Conservation (phyloP, 1,140 invertebrate genomes). For the Onthophagus taurus region DNA sequence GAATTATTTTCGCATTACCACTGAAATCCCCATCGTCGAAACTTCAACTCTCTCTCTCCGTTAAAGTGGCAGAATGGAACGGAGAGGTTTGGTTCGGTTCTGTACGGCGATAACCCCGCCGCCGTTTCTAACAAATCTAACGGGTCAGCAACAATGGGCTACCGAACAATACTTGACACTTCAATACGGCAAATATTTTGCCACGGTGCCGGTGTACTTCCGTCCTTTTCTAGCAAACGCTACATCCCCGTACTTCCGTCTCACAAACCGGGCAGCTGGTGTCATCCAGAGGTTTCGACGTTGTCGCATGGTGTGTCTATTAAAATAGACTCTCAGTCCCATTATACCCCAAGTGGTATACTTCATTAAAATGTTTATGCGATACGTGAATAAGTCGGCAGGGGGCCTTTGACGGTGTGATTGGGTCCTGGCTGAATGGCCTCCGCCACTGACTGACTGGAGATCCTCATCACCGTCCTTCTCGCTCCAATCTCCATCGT, state of each 20-base stretch:
- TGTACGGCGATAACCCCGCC: too few relatives aligned
- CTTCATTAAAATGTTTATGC: conserved; percentile 33
- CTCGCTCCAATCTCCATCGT: too few relatives aligned
- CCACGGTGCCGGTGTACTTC: conserved; percentile 19
- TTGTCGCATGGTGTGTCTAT: conserved; percentile 30
- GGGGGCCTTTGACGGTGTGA: conserved; percentile 21
- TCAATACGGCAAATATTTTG: conserved; percentile 37
- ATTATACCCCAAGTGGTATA: conserved; percentile 31
- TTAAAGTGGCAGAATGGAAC: too few relatives aligned
- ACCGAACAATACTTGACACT: conserved; percentile 36
- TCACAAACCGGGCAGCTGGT: conserved; percentile 22
- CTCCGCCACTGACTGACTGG: too few relatives aligned
- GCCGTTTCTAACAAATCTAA: conserved; percentile 34
- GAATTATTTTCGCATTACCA: conserved; percentile 14
- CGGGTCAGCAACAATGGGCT: conserved; percentile 25
- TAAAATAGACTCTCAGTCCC: conserved; percentile 28
- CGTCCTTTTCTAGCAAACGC: conserved; percentile 16
- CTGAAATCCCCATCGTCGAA: conserved; percentile 9
- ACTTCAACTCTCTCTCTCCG: conserved; percentile 11
- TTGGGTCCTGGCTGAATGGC: conserved; percentile 12
- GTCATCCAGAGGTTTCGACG: too few relatives aligned
- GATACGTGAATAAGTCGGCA: conserved; percentile 23
- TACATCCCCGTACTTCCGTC: conserved; percentile 2
- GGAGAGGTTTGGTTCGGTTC: too few relatives aligned
- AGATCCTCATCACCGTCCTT: too few relatives aligned